Conservation (phyloP, 2,113 vertebrate genomes). For the Oryzias melastigma region DNA sequence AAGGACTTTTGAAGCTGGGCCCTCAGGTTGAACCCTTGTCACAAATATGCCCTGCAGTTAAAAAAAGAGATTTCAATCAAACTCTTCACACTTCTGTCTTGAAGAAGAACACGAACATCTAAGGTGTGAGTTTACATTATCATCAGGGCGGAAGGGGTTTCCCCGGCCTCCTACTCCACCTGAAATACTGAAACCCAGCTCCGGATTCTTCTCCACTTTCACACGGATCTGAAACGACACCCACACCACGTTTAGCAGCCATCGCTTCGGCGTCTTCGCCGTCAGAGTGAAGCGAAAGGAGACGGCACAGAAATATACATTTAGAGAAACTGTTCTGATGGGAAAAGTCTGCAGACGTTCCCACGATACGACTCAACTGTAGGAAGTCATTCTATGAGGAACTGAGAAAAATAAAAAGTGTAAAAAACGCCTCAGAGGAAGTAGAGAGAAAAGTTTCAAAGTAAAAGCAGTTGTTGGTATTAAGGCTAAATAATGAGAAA, state of each 20-base stretch:
- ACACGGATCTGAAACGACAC: constrained; percentile 84
- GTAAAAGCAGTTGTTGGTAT: no score
- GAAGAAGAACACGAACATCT: no score
- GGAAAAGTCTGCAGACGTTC: neutral
- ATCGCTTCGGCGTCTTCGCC: neutral
- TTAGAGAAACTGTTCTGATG: neutral
- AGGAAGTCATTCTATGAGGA: neutral
- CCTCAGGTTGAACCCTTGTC: constrained; percentile 94
- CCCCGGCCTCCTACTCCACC: constrained; percentile 95
- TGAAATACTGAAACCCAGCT: constrained; percentile 98
- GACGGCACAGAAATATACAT: no score
- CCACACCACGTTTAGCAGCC: constrained; percentile 16
- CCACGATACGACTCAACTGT: neutral
- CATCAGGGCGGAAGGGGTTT: constrained; percentile 94
- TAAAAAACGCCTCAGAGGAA: no score
- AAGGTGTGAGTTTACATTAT: constrained; percentile 81
- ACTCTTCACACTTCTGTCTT: neutral
- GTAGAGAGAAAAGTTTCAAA: no score
- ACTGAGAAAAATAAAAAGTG: neutral
- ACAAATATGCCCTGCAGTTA: constrained; percentile 92
- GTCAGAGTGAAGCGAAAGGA: no score
- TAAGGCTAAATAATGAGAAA: no score
- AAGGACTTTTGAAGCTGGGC: constrained; percentile 91
- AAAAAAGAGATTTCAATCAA: neutral
- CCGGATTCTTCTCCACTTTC: constrained; percentile 95